phyloP scores from a whole-genome alignment of 2,888 invertebrate species.

The Salticus scenicus region DNA sequence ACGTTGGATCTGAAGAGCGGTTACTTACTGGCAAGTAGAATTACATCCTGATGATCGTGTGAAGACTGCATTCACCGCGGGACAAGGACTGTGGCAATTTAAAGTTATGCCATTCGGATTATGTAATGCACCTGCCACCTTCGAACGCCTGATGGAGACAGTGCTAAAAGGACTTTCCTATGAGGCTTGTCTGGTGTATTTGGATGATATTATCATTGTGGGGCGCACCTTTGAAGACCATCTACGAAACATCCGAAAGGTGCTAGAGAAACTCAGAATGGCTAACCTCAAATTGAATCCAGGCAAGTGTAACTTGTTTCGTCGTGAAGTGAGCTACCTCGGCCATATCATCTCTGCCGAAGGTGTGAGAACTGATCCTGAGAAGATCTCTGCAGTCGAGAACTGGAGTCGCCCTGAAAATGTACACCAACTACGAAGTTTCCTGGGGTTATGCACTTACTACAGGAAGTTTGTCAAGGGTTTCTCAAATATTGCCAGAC shows the following conservation, averaged over 20 bases:
- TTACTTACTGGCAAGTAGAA: no score
- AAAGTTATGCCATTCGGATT: no score
- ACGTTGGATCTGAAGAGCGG: no score
- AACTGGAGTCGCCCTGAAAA: background rate
- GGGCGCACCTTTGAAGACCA: background rate
- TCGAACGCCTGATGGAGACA: no score
- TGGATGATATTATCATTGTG: constrained; percentile 13
- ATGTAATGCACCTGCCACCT: no score
- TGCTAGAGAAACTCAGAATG: background rate
- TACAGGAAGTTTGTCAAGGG: background rate
- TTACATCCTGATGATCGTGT: no score
- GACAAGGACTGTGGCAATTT: no score
- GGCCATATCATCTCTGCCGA: background rate
- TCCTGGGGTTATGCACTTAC: background rate
- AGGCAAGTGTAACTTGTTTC: constrained; percentile 7
- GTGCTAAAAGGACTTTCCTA: no score
- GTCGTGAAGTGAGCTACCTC: background rate
- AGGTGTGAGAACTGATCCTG: background rate
- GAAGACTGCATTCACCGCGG: no score
- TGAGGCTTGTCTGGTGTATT: background rate
- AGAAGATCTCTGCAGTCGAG: background rate
- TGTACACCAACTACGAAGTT: background rate
- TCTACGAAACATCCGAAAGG: background rate
- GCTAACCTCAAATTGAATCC: constrained; percentile 6
- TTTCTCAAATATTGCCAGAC: no score